A percentile compares a stretch with the other conserved stretches of the same genome.
Conservation (phyloP, 2,797 vertebrate species). For the Champsocephalus esox region DNA sequence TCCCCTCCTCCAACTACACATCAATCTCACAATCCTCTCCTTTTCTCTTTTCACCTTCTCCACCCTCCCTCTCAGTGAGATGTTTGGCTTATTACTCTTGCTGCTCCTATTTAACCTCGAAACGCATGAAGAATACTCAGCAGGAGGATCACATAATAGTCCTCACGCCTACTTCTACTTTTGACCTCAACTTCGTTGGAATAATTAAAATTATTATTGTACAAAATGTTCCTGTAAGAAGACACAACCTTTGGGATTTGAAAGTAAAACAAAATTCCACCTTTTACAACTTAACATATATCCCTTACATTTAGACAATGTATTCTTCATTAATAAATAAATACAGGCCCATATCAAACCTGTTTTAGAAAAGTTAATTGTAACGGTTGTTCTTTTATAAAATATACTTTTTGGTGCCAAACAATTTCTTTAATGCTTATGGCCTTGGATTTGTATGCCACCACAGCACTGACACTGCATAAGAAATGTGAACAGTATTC, state of each 20-base stretch:
- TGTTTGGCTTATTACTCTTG: constrained; percentile 44
- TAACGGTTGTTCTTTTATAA: neutral
- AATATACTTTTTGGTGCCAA: neutral
- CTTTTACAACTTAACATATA: too few relatives aligned
- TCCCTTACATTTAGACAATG: too few relatives aligned
- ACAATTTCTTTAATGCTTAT: neutral
- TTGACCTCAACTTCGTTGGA: constrained; percentile 59
- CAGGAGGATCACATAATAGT: constrained; percentile 50
- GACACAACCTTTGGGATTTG: neutral
- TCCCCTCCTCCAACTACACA: constrained; percentile 54
- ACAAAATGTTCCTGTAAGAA: neutral
- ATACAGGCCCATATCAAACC: neutral
- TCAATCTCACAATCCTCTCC: constrained; percentile 48
- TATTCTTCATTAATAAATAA: neutral
- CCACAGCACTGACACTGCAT: neutral
- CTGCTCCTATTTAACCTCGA: constrained; percentile 47
- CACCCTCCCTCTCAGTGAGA: constrained; percentile 13
- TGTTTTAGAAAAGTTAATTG: neutral
- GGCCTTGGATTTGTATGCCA: neutral
- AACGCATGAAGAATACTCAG: constrained; percentile 64
- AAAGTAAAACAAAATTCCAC: neutral
- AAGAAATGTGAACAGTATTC: too few relatives aligned
- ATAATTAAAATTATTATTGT: constrained; percentile 37
- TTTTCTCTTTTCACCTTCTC: constrained; percentile 50
- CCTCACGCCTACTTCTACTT: constrained; percentile 49